Evolutionary conservation across 2,888 invertebrate species (phyloP), one percentile per base, ranked within the genome.

Genomic region (Ectobius pallidus): DNA sequence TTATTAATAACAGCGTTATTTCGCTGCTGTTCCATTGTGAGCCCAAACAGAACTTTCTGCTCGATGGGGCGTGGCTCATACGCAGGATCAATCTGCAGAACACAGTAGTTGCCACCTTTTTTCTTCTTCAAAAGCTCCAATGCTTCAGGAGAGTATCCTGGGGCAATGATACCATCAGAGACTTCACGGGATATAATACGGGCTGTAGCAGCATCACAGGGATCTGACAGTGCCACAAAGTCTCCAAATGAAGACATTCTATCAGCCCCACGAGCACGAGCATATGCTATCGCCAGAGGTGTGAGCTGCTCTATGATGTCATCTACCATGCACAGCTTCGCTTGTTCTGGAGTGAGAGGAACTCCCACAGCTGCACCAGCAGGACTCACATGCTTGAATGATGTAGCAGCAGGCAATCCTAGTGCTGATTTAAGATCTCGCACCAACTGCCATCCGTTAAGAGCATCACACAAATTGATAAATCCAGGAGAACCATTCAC

Each of bases 231-330:
- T 0, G 97, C 97, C 42, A 99, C 89, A 83, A 99, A 99, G 84
- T 99, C 99, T 0, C 99, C 99, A 84, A 99, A 99, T 0, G 98
- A 98, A 9, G 97, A 98, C 99, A 99, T 99, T 70, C 99, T 89
- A 84, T 99, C 99, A 18, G 98, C 97, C 67, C 99, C 98, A 81
- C 99, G 89, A 0, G 99, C 99, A 73, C 98, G 87, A 0, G 97
- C 98, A 84, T 99, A 99, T 0, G 99, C 98, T 18, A 88, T 87
- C 0, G 97, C 96, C 14, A 97, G 81, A 0, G 96, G 95, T 0
- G 93, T 90, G 77, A 97, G 83, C 42, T 87, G 82, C 3, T 90
- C 87, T 0, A 86, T 82, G 58, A 97, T 80, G 83, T 98, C 98
- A 65, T 93, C 90, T 3, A 98, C 97, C 93, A 97, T 96, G 81